These are phyloP conservation scores for Myiotriccus ornatus DNA, from an alignment of 2,797 vertebrate species.

Conservation along the genomic window DNA sequence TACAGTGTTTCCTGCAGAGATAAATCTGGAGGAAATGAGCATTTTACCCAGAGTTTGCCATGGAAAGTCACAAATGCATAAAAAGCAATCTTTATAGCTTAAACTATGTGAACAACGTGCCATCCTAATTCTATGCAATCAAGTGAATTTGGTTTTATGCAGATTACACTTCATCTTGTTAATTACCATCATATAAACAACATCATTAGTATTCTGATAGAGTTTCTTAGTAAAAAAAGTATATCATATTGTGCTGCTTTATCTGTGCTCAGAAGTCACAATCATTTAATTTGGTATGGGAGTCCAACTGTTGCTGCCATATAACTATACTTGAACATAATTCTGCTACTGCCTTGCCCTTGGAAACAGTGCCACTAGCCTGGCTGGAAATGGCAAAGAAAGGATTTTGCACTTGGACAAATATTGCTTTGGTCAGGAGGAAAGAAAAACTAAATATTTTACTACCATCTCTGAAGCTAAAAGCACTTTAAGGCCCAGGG, in stretches of 20 bases:
- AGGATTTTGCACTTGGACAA: background rate
- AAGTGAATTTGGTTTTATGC: background rate
- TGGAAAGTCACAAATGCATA: constrained; percentile 14
- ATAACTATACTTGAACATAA: background rate
- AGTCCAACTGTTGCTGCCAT: background rate
- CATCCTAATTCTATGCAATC: background rate
- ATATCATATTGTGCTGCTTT: background rate
- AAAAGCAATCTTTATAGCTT: background rate
- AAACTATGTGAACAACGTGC: background rate
- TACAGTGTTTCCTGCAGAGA: constrained; percentile 24
- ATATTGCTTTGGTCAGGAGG: background rate
- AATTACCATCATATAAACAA: background rate
- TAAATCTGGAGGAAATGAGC: constrained; percentile 31
- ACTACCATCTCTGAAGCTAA: background rate
- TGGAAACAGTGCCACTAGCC: background rate
- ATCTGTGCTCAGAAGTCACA: background rate
- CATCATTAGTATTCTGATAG: background rate
- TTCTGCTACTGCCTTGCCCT: background rate
- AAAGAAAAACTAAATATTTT: background rate
- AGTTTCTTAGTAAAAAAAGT: constrained; percentile 1
- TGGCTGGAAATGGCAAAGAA: background rate
- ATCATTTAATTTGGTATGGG: background rate
- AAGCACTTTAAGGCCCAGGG: background rate
- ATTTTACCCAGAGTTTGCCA: constrained; percentile 17
- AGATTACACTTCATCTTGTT: background rate